Evolutionary conservation across 2,888 invertebrate genomes (phyloP).

Genomic region (Candidula unifasciata): DNA sequence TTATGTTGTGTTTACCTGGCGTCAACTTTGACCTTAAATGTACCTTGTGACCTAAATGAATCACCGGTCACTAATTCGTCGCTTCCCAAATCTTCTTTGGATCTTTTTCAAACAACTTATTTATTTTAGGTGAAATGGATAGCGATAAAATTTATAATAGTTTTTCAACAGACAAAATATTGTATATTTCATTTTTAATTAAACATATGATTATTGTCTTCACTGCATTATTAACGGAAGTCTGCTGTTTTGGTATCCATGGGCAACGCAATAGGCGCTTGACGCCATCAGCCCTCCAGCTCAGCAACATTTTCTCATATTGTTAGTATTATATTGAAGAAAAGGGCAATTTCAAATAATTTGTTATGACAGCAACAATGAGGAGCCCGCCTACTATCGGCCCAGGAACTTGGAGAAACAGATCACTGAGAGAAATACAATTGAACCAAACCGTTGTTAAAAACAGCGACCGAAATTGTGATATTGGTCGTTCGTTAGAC

Average conservation of each 20-base stretch:
- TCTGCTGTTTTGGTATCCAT: slow-evolving; percentile 50
- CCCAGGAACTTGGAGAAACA: slow-evolving; percentile 76
- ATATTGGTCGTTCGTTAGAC: slow-evolving; percentile 73
- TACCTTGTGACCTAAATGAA: slow-evolving; percentile 26
- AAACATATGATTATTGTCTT: slow-evolving; percentile 1
- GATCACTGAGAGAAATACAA: slow-evolving; percentile 74
- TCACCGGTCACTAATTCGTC: slow-evolving; percentile 14
- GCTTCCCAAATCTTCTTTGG: not conserved
- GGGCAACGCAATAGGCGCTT: slow-evolving; percentile 55
- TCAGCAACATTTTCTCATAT: not conserved
- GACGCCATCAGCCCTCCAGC: slow-evolving; percentile 34
- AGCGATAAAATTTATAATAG: not conserved
- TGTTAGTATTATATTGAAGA: not conserved
- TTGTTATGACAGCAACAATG: slow-evolving; percentile 50
- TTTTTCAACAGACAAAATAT: not conserved
- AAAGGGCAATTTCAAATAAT: not conserved
- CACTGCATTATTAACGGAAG: slow-evolving; percentile 48
- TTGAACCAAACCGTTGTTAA: slow-evolving; percentile 73
- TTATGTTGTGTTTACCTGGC: slow-evolving; percentile 15
- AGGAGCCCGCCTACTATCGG: slow-evolving; percentile 68
- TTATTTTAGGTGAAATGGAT: too few relatives aligned
- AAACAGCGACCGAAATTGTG: slow-evolving; percentile 73
- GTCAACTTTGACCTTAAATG: slow-evolving; percentile 19
- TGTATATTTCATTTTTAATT: not conserved
- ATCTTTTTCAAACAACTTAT: not conserved